Conservation (phyloP, 2,797 vertebrate species). For the Pempheris klunzingeri region DNA sequence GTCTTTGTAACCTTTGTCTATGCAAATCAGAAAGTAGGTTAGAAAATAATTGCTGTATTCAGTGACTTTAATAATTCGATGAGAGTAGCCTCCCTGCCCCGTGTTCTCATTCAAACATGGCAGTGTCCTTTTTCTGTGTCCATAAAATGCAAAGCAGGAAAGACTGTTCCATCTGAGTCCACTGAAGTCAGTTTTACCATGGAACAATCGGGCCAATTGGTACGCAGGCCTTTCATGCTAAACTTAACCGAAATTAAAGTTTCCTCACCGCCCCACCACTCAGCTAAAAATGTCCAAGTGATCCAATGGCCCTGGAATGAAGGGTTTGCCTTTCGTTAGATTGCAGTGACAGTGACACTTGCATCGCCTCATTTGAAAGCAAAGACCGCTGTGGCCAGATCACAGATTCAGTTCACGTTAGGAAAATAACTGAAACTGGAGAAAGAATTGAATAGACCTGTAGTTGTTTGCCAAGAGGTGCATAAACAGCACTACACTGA, state of each 20-base stretch:
- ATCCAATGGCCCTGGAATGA: conserved; percentile 11
- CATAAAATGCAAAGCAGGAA: conserved; percentile 63
- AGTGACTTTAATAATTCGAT: neutral
- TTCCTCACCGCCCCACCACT: conserved; percentile 34
- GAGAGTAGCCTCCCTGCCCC: too few species aligned
- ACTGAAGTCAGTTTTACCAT: conserved; percentile 49
- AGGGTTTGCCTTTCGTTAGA: conserved; percentile 10
- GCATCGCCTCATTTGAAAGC: neutral
- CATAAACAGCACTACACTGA: neutral
- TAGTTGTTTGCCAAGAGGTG: neutral
- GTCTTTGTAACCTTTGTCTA: neutral
- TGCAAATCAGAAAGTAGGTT: neutral
- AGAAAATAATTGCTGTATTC: neutral
- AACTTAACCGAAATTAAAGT: conserved; percentile 36
- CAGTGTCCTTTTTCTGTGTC: neutral
- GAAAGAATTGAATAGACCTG: neutral
- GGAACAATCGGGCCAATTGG: conserved; percentile 43
- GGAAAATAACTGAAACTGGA: neutral
- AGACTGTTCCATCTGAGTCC: conserved; percentile 5
- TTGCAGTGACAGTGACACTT: neutral
- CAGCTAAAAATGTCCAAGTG: conserved; percentile 31
- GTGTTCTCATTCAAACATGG: conserved; percentile 30
- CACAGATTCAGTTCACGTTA: neutral
- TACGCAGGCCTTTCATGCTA: conserved; percentile 27
- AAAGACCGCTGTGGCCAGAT: neutral